A percentile compares a stretch with the other conserved stretches of the same genome.
Evolutionary conservation across 2,113 vertebrate genomes (phyloP).

Genomic region (Hippocampus barbouri): DNA sequence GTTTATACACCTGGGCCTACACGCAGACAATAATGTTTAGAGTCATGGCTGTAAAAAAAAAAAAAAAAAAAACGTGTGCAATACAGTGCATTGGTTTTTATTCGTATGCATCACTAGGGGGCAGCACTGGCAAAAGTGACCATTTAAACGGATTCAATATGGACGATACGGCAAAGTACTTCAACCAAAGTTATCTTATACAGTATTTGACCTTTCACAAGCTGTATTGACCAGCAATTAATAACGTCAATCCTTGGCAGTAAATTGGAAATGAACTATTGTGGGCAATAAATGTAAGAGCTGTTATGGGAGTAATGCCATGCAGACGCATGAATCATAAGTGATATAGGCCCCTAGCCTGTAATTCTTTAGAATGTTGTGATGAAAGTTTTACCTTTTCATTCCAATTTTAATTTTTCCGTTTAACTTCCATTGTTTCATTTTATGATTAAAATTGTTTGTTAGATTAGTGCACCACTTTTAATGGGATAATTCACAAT

Average conservation of each 20-base stretch:
- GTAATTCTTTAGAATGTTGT: not conserved
- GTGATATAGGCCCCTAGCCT: not conserved
- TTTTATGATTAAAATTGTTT: not conserved
- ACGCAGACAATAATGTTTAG: slow-evolving; percentile 1
- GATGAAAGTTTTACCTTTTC: not conserved
- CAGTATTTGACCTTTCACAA: too few species aligned
- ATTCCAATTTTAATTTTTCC: not conserved
- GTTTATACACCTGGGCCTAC: not conserved
- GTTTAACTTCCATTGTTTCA: not conserved
- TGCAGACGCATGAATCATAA: not conserved
- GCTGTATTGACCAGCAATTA: too few species aligned
- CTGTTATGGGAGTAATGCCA: not conserved
- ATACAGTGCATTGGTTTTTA: not conserved
- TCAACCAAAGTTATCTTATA: not conserved
- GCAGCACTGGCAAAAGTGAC: not conserved
- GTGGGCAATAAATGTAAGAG: too few species aligned
- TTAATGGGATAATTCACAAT: not conserved
- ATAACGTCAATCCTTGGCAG: too few species aligned
- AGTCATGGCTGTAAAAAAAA: not conserved
- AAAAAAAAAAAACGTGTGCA: not conserved
- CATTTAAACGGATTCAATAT: too few species aligned
- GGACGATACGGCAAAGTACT: too few species aligned
- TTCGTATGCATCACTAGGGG: slow-evolving; percentile 34
- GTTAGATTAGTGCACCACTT: not conserved
- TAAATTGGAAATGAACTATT: too few species aligned